Base-by-base conservation (phyloP, 2,888 invertebrate genomes). In the Epirrhoe alternata region DNA sequence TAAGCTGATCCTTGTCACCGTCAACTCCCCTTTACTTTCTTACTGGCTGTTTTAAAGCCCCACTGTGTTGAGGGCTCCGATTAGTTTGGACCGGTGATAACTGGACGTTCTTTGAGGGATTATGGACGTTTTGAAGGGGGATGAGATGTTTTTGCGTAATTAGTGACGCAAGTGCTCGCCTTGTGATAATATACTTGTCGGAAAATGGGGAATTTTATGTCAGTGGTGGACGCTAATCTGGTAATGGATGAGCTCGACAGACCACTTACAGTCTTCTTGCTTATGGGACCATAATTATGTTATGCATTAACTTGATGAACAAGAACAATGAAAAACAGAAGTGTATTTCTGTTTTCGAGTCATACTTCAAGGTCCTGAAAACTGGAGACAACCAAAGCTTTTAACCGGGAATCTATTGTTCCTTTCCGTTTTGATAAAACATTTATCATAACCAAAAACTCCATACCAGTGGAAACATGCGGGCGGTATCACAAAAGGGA, bases 31-130 rank as follows among this genome's bases (percentile, higher is more conserved):
- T 53, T 53, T 55, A 66, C 42, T 71, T 66, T 73, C 50, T 52
- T 42, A 51, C 58, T 59, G 52, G 42, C 14, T 54, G 59, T 65
- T 73, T 68, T 62, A 59, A 60, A 50, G 42, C 24, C 52, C 31
- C 50, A 62, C 61, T 59, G 42, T 56, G 54, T 56, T 66, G 45
- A 68, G 62, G 65, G 80, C 8, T 77, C 82, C 67, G 47, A 24
- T 65, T 76, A 72, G 69, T 72, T 64, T 85, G 86, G 86, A 71
- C 71, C 64, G 77, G 79, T 78, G 79, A 80, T 82, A 83, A 86
- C 88, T 89, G 90, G 90, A 88, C 91, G 87, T 88, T 88, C 91
- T 92, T 91, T 92, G 91, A 89, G 85, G 87, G 91, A 89, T 92
- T 89, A 89, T 83, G 83, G 80, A 69, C 72, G 85, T 87, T 85